Conservation (phyloP, 92 coral and sea anemone genomes). For the Epizoanthus ramosus region DNA sequence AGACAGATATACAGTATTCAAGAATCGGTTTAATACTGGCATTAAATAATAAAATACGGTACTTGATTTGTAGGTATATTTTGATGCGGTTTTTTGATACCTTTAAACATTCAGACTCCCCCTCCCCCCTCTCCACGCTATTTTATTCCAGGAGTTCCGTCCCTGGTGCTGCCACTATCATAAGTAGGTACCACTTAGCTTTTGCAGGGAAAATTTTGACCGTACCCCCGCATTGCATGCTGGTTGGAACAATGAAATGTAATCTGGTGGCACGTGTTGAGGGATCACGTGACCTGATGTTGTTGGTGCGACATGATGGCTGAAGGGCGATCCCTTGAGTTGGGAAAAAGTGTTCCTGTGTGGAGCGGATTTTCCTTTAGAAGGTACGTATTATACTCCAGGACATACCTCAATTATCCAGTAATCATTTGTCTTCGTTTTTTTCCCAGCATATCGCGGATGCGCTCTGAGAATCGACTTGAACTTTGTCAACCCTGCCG, state of each 20-base stretch:
- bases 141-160: no score
- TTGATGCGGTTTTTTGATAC: no score
- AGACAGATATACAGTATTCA: no score
- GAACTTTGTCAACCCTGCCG: not conserved
- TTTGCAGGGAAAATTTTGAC: no score
- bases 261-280: slow-evolving; percentile 40
- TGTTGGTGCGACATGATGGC: slow-evolving; percentile 51
- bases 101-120: no score
- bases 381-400: slow-evolving; percentile 8
- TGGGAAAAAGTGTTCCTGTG: slow-evolving; percentile 39
- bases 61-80: no score
- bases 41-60: no score
- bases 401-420: not conserved
- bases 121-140: no score
- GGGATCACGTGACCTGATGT: slow-evolving; percentile 40
- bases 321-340: slow-evolving; percentile 45
- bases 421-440: not conserved
- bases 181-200: no score
- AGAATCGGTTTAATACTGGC: no score
- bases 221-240: slow-evolving; percentile 20
- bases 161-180: no score
- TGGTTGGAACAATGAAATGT: not conserved
- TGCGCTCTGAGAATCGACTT: not conserved
- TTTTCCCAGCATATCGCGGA: not conserved
- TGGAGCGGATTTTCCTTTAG: slow-evolving; percentile 36